Percentiles rank a stretch among this genome's conserved stretches.
Conservation (phyloP, 2,888 invertebrate species). For the Drosophila colorata region DNA sequence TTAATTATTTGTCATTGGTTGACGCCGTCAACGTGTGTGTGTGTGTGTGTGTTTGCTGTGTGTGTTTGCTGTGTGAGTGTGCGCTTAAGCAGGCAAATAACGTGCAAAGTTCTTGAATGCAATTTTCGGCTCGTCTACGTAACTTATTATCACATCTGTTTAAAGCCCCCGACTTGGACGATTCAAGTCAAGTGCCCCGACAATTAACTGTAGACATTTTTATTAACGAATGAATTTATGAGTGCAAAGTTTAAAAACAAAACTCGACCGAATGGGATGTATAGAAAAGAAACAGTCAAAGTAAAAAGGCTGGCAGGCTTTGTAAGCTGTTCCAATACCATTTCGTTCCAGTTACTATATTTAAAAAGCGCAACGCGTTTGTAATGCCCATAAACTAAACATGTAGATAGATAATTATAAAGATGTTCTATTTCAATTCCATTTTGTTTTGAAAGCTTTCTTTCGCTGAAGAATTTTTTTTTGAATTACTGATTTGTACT, state of each 20-base stretch:
- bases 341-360: background rate
- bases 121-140: slow-evolving; percentile 48
- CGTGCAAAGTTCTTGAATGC: slow-evolving; percentile 46
- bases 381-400: too few species aligned
- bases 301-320: too few species aligned
- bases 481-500: too few species aligned
- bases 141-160: slow-evolving; percentile 56
- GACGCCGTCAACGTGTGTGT: slow-evolving; percentile 39
- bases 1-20: slow-evolving; percentile 78
- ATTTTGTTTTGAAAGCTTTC: too few species aligned
- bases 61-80: slow-evolving; percentile 10
- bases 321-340: background rate
- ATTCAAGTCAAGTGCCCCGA: slow-evolving; percentile 34
- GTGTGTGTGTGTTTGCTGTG: background rate
- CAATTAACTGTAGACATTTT: slow-evolving; percentile 58
- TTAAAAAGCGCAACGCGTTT: too few species aligned
- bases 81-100: slow-evolving; percentile 33
- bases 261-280: background rate
- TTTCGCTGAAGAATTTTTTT: too few species aligned
- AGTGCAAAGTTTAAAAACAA: slow-evolving; percentile 1
- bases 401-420: too few species aligned
- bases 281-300: too few species aligned
- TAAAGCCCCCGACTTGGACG: slow-evolving; percentile 35
- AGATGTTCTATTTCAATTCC: too few species aligned
- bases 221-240: slow-evolving; percentile 36